A percentile compares a stretch with the other conserved stretches of the same genome.
Evolutionary conservation across 2,888 invertebrate species (phyloP).

Genomic region (Epinotia demarniana): DNA sequence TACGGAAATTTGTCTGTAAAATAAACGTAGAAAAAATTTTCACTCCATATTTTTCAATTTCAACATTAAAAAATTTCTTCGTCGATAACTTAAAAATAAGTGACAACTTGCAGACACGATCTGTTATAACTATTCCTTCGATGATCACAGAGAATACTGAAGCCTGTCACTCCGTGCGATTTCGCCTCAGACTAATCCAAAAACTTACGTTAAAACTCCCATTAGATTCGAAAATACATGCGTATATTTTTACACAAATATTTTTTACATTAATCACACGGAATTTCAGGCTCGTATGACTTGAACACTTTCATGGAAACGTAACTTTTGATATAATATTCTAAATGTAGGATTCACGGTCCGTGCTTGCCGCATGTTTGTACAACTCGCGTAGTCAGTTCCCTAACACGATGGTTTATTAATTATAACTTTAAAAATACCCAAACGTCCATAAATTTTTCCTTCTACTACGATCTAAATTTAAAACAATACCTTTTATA

Average conservation of each 20-base stretch:
- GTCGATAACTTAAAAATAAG: constrained; percentile 78
- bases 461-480: constrained; percentile 84
- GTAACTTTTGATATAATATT: constrained; percentile 80
- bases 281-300: constrained; percentile 58
- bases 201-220: constrained; percentile 62
- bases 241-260: constrained; percentile 61
- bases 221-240: constrained; percentile 70
- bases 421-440: constrained; percentile 83
- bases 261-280: constrained; percentile 53
- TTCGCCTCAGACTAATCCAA: constrained; percentile 57
- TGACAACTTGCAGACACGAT: constrained; percentile 75
- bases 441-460: constrained; percentile 84
- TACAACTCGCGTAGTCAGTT: constrained; percentile 78
- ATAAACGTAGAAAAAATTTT: constrained; percentile 78
- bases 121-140: constrained; percentile 78
- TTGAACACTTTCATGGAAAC: constrained; percentile 84
- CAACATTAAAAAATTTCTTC: constrained; percentile 76
- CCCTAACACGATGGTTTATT: constrained; percentile 76
- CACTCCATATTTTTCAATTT: constrained; percentile 60
- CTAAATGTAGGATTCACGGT: constrained; percentile 82
- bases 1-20: constrained; percentile 79
- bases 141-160: constrained; percentile 77
- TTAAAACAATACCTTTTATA: constrained; percentile 84
- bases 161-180: constrained; percentile 20
- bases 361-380: constrained; percentile 76